Evolutionary conservation across 2,888 invertebrate species (phyloP).

Genomic region (Drosophila atripex): DNA sequence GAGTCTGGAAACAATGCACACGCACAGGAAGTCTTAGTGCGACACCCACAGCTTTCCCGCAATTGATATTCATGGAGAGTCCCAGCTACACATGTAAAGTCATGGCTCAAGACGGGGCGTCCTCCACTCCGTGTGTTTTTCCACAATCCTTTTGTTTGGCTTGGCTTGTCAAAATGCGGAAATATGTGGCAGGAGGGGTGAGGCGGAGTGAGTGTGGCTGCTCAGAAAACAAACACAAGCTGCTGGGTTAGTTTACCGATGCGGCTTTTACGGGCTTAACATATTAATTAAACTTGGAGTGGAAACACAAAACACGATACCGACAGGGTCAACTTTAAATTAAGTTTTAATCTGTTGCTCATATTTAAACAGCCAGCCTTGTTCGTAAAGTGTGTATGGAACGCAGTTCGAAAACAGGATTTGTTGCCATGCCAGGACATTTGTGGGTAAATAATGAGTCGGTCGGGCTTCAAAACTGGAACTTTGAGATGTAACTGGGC

Average conservation of each 20-base stretch:
- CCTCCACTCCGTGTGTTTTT: constrained; percentile 12
- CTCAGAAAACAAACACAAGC: constrained; percentile 35
- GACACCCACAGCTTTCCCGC: neutral
- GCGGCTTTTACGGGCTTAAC: constrained; percentile 67
- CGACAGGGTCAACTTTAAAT: constrained; percentile 68
- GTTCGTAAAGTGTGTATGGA: neutral
- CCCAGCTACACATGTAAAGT: constrained; percentile 33
- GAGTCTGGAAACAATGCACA: too few relatives aligned
- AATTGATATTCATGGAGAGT: constrained; percentile 34
- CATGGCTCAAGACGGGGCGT: constrained; percentile 14
- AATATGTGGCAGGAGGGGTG: neutral
- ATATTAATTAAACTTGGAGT: constrained; percentile 76
- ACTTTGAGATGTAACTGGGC: neutral
- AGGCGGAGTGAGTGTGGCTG: neutral
- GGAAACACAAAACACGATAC: constrained; percentile 46
- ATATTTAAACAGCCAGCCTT: constrained; percentile 58
- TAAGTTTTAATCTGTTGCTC: constrained; percentile 77
- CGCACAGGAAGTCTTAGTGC: constrained; percentile 18
- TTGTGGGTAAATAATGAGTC: neutral
- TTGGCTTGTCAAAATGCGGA: constrained; percentile 1
- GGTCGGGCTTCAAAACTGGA: neutral
- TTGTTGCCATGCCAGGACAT: neutral
- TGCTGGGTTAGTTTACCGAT: constrained; percentile 58
- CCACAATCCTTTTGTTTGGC: constrained; percentile 31
- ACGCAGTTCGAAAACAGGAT: neutral